A percentile compares a stretch with the other conserved stretches of the same genome.
Conservation (phyloP, 2,113 vertebrate genomes). For the Rousettus leschenaultii region DNA sequence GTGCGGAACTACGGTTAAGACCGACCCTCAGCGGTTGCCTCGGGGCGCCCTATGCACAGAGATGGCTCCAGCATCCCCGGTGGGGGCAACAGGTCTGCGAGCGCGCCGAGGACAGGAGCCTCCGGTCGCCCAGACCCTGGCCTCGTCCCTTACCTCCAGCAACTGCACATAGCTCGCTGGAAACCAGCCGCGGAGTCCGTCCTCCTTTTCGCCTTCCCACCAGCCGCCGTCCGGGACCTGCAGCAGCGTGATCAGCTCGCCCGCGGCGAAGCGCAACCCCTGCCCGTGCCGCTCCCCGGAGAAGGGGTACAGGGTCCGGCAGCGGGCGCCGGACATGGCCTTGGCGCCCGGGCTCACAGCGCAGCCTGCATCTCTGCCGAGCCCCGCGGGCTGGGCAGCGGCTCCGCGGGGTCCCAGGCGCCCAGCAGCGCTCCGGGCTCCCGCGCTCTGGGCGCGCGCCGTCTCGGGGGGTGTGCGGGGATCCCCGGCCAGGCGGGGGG, state of each 20-base stretch:
- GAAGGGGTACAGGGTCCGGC: constrained; percentile 93
- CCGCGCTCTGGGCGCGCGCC: constrained; percentile 67
- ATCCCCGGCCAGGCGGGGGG: neutral
- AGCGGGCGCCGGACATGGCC: constrained; percentile 79
- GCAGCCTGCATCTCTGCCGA: constrained; percentile 59
- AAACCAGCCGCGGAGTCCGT: constrained; percentile 94
- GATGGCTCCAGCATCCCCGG: neutral
- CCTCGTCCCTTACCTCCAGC: constrained; percentile 87
- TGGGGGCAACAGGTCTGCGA: constrained; percentile 53
- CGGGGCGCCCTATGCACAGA: neutral
- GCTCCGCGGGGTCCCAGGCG: constrained; percentile 62
- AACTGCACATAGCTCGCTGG: constrained; percentile 96
- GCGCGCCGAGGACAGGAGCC: neutral
- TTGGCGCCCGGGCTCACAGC: constrained; percentile 62
- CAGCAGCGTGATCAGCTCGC: constrained; percentile 91
- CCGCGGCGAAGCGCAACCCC: constrained; percentile 91
- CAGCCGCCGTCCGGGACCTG: constrained; percentile 93
- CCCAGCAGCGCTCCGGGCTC: constrained; percentile 58
- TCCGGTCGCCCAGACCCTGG: neutral
- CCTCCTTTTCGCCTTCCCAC: constrained; percentile 98
- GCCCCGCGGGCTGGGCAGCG: constrained; percentile 44
- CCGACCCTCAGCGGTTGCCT: neutral
- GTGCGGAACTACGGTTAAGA: neutral
- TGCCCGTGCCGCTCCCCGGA: constrained; percentile 92
- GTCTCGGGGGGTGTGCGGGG: constrained; percentile 48